Evolutionary conservation across 2,888 invertebrate genomes (phyloP).

Genomic region (Willowsia nigromaculata): DNA sequence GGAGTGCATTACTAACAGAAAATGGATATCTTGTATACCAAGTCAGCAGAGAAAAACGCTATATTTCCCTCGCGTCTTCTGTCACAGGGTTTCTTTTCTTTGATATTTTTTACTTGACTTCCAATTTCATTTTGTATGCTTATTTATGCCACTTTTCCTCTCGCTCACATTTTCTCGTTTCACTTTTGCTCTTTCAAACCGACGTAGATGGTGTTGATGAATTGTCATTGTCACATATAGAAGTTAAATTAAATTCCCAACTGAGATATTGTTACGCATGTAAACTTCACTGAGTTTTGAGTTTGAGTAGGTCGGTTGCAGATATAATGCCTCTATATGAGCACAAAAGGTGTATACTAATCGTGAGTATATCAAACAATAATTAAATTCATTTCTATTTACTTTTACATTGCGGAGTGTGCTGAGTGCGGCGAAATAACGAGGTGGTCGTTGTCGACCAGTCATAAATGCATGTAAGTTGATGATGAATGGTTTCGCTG

Average conservation of each 20-base stretch:
- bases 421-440: neutral
- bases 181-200: neutral
- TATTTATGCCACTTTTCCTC: constrained; percentile 4
- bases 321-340: neutral
- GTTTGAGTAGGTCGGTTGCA: neutral
- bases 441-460: neutral
- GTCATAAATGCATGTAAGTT: neutral
- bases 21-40: neutral
- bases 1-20: too few species aligned
- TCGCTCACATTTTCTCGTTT: neutral
- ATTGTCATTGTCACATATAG: constrained; percentile 26
- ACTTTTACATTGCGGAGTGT: neutral
- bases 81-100: neutral
- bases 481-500: constrained; percentile 9
- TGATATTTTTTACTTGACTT: neutral
- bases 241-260: neutral
- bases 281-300: neutral
- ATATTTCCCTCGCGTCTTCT: neutral
- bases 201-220: neutral
- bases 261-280: neutral
- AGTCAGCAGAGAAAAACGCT: neutral
- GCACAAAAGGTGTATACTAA: neutral
- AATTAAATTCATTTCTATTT: constrained; percentile 22
- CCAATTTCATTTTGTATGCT: neutral
- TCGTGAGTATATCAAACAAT: neutral